phyloP scores from a whole-genome alignment of 2,113 vertebrate genomes.

The Puffinus mauretanicus region DNA sequence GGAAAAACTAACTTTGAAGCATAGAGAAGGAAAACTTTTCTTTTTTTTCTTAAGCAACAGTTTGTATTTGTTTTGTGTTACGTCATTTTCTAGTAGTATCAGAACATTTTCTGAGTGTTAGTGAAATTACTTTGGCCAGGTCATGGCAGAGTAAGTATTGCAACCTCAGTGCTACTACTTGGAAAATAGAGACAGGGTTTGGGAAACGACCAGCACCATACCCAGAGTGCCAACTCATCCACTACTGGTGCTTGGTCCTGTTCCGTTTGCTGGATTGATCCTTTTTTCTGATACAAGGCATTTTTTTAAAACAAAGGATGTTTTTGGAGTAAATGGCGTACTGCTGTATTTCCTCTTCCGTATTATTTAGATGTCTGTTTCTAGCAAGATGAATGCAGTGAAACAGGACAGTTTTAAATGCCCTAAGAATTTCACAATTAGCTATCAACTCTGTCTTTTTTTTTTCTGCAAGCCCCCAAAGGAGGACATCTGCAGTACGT shows the following conservation, averaged over 20 bases:
- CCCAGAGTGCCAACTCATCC: not conserved
- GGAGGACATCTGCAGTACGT: not conserved
- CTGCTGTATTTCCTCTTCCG: not conserved
- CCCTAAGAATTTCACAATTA: not conserved
- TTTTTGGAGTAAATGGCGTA: not conserved
- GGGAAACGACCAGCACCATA: not conserved
- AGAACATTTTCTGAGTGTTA: not conserved
- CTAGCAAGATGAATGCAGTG: not conserved
- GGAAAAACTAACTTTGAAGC: not conserved
- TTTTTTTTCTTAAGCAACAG: not conserved
- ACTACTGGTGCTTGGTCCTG: accelerated
- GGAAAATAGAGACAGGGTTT: not conserved
- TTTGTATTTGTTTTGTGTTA: not conserved
- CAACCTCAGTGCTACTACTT: not conserved
- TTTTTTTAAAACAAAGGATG: not conserved
- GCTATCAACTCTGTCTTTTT: not conserved
- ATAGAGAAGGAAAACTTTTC: not conserved
- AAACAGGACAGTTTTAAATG: not conserved
- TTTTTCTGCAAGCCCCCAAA: not conserved
- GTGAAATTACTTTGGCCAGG: not conserved
- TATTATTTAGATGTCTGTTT: not conserved
- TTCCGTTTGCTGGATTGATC: not conserved
- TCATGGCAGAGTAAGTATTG: not conserved
- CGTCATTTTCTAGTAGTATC: not conserved
- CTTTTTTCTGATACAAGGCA: not conserved